These are phyloP conservation scores for Hippocampus zosterae DNA, from an alignment of 2,113 vertebrate genomes.

Conservation along the genomic window DNA sequence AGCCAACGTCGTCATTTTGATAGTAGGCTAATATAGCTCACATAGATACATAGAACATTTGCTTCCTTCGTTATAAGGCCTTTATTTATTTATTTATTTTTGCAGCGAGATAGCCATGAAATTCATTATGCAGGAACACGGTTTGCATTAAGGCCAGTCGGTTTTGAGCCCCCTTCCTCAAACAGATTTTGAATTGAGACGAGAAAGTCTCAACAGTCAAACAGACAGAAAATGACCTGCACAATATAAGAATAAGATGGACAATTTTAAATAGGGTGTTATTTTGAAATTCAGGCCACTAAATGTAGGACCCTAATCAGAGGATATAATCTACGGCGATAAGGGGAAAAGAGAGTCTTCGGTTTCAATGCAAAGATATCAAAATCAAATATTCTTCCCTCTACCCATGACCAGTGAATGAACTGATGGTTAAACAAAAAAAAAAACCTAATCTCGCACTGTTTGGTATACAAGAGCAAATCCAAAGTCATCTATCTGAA, in stretches of 20 bases:
- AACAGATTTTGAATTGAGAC: no score
- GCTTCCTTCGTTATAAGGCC: no score
- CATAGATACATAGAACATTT: no score
- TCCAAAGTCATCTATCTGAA: constrained; percentile 34
- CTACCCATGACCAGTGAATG: neutral
- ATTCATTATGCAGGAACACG: no score
- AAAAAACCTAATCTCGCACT: constrained; percentile 5
- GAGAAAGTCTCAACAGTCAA: neutral
- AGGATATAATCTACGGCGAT: neutral
- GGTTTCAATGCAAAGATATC: neutral
- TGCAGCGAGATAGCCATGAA: no score
- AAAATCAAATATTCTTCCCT: neutral
- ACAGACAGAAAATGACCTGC: neutral
- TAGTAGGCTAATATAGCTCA: no score
- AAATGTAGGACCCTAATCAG: neutral
- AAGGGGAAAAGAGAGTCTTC: neutral
- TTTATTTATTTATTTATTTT: no score
- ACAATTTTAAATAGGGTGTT: neutral
- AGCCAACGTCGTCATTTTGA: no score
- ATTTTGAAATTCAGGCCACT: neutral
- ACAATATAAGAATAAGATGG: neutral
- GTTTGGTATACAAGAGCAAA: constrained; percentile 18
- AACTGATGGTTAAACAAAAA: constrained; percentile 3
- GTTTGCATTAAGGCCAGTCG: no score
- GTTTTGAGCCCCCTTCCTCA: no score